Conservation (phyloP, 2,113 vertebrate species). For the Ailuropoda melanoleuca region DNA sequence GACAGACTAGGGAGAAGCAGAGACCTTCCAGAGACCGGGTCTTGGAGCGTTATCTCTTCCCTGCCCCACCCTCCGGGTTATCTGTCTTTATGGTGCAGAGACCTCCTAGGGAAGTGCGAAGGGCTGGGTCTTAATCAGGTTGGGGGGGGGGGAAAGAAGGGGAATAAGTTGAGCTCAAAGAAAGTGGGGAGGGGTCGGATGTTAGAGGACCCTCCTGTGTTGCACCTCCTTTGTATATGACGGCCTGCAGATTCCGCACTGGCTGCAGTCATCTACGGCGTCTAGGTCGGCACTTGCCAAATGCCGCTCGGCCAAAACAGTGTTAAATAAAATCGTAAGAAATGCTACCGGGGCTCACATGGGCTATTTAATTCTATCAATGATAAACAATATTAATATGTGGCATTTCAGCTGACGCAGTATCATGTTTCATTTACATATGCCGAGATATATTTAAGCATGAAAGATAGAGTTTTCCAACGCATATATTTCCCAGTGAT, state of each 20-base stretch:
- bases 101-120: slow-evolving; percentile 60
- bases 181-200: not conserved
- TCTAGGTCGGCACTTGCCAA: not conserved
- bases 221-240: not conserved
- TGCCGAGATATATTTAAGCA: slow-evolving; percentile 70
- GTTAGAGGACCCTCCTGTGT: not conserved
- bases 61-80: slow-evolving; percentile 35
- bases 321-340: slow-evolving; percentile 78
- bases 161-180: not conserved
- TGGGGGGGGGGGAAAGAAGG: not conserved
- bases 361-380: slow-evolving; percentile 79
- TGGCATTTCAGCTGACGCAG: slow-evolving; percentile 53
- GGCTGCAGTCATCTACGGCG: not conserved
- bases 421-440: slow-evolving; percentile 70
- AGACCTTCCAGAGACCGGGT: slow-evolving; percentile 62
- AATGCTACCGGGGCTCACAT: slow-evolving; percentile 62
- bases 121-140: slow-evolving; percentile 40
- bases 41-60: slow-evolving; percentile 62
- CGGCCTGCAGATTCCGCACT: not conserved
- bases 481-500: slow-evolving; percentile 56
- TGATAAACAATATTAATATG: slow-evolving; percentile 73
- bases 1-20: slow-evolving; percentile 60
- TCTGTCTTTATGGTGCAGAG: slow-evolving; percentile 57
- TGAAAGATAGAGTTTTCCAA: slow-evolving; percentile 68
- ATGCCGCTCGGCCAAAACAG: slow-evolving; percentile 45